A percentile compares a stretch with the other conserved stretches of the same genome.
phyloP scores from a whole-genome alignment of 1,140 invertebrate genomes.

The Parapsyche elsis region DNA sequence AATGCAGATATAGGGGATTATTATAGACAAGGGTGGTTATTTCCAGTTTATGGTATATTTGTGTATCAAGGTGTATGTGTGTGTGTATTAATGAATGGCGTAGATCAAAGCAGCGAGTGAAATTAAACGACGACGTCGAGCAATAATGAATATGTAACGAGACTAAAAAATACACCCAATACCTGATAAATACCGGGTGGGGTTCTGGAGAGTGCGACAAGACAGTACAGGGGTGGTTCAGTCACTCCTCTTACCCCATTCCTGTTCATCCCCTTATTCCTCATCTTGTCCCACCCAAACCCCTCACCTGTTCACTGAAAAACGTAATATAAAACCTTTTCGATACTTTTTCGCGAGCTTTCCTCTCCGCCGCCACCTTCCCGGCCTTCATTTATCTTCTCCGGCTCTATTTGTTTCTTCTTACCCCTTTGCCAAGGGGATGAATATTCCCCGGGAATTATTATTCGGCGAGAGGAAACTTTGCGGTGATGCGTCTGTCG shows the following conservation, averaged over 20 bases:
- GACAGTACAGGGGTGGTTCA: background rate
- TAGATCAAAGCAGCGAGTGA: slow-evolving; percentile 34
- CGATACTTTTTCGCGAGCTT: slow-evolving; percentile 50
- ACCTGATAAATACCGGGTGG: slow-evolving; percentile 50
- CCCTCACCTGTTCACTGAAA: slow-evolving; percentile 44
- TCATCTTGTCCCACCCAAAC: background rate
- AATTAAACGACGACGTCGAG: slow-evolving; percentile 48
- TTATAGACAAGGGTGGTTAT: no score
- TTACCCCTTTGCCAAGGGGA: slow-evolving; percentile 52
- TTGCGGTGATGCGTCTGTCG: slow-evolving; percentile 31
- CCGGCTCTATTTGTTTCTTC: slow-evolving; percentile 41
- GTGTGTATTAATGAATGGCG: slow-evolving; percentile 10
- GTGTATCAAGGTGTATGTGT: no score
- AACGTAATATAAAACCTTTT: slow-evolving; percentile 56
- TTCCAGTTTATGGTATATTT: background rate
- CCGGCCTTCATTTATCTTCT: slow-evolving; percentile 37
- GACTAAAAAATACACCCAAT: slow-evolving; percentile 54
- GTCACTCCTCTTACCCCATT: background rate
- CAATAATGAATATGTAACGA: slow-evolving; percentile 54
- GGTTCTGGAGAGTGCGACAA: slow-evolving; percentile 1
- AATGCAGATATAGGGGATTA: no score
- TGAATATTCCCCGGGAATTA: slow-evolving; percentile 47
- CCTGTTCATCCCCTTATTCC: background rate
- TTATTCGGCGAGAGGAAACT: slow-evolving; percentile 49
- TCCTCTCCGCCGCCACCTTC: slow-evolving; percentile 38